Evolutionary conservation across 2,113 vertebrate genomes (phyloP), one percentile per base, ranked within the genome.

Genomic region (Amblyornis subalaris): DNA sequence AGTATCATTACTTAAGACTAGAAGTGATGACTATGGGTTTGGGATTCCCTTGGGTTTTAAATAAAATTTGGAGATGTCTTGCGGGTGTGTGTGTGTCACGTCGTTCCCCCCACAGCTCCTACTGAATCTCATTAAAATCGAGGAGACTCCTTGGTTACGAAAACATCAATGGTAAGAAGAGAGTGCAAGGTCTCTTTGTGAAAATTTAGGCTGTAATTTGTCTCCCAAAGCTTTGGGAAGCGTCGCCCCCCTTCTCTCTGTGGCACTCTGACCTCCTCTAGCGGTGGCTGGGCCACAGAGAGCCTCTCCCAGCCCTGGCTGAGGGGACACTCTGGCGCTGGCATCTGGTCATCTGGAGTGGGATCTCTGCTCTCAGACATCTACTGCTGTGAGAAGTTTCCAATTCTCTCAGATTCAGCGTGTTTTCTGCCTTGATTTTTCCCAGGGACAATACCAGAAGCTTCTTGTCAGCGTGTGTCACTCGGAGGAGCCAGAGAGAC

Each of bases 191-290:
- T 25, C 21, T 25, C 0, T 28, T 25, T n/a, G 36, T 50, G 55
- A n/a, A 26, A 2, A 21, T 58, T 50, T 8, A 3, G 58, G 38
- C 74, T 84, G 58, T 31, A 6, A 4, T 42, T 45, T 58, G 44
- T 24, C 22, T 78, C 51, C 33, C 35, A 5, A 0, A 26, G 47
- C 55, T 35, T n/a, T 6, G 44, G 33, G 40, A 72, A 50, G n/a
- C 9, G 0, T 67, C 11, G 1, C 19, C 78, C 88, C 78, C 88
- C 62, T 67, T n/a, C 57, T 35, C 80, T 92, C 29, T 25, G 94
- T 83, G 88, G 94, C 93, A 44, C 96, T 95, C 95, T 85, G 96
- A n/a, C 95, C 94, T 95, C 94, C 93, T 92, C 94, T 96, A 95
- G 94, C 2, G 94, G 95, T 10, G 81, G 86, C 77, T 22, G 73